A percentile compares a stretch with the other conserved stretches of the same genome.
These are phyloP conservation scores for Dolichomitus sp. DNA, from an alignment of 2,888 invertebrate genomes.

Conservation along the genomic window DNA sequence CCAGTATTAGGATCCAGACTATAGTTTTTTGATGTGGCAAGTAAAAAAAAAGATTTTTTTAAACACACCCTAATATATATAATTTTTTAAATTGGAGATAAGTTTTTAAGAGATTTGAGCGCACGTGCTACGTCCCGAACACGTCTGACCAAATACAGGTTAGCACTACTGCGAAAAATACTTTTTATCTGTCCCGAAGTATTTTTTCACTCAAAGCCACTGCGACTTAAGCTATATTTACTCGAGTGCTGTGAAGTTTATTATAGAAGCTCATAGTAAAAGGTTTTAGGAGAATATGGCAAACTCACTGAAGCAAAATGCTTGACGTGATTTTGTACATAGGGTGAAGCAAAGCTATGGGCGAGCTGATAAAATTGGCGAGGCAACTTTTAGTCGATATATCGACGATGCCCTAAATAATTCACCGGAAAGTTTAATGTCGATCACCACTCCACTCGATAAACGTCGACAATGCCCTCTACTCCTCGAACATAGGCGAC, in stretches of 20 bases:
- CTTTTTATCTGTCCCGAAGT: not conserved
- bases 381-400: constrained; percentile 58
- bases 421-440: constrained; percentile 61
- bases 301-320: not conserved
- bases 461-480: constrained; percentile 59
- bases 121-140: not conserved
- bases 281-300: constrained; percentile 7
- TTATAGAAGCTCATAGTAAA: not conserved
- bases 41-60: too few relatives aligned
- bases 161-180: constrained; percentile 1
- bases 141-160: constrained; percentile 5
- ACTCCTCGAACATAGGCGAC: constrained; percentile 41
- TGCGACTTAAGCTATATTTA: not conserved
- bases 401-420: constrained; percentile 59
- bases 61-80: too few relatives aligned
- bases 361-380: constrained; percentile 26
- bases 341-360: not conserved
- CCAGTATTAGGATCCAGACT: too few relatives aligned
- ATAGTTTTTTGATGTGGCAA: too few relatives aligned
- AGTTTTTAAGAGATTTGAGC: not conserved
- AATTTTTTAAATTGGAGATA: not conserved
- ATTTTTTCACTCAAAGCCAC: not conserved
- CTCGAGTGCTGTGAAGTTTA: not conserved
- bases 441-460: constrained; percentile 64
- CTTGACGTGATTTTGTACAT: constrained; percentile 49